Evolutionary conservation across 2,888 invertebrate genomes (phyloP).

Genomic region (Iphiclides podalirius): DNA sequence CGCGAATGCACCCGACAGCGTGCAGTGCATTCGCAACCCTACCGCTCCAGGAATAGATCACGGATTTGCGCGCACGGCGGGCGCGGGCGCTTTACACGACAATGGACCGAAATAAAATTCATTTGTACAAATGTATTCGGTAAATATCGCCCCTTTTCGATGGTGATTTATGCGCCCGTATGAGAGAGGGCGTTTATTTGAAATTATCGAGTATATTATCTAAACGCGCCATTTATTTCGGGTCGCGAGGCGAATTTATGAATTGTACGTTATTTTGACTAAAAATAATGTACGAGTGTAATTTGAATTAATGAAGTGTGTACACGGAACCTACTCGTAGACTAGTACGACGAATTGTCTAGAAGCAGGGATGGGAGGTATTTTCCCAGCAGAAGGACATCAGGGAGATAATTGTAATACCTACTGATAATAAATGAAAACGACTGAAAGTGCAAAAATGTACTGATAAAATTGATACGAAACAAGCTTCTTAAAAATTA

Average conservation of each 20-base stretch:
- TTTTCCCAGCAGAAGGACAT: no score
- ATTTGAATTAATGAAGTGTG: no score
- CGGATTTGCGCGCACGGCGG: constrained; percentile 26
- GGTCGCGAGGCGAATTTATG: not conserved
- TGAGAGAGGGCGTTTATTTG: constrained; percentile 5
- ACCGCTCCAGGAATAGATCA: constrained; percentile 24
- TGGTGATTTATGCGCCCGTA: constrained; percentile 26
- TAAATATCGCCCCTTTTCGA: constrained; percentile 23
- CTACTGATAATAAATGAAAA: no score
- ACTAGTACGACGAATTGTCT: no score
- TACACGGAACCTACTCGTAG: no score
- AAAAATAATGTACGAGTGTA: no score
- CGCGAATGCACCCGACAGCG: constrained; percentile 42
- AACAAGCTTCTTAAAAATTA: no score
- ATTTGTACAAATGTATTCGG: constrained; percentile 34
- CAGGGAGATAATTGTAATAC: no score
- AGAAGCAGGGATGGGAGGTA: no score
- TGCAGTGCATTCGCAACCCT: constrained; percentile 28
- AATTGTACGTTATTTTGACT: no score
- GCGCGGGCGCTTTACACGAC: constrained; percentile 26
- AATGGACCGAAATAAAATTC: constrained; percentile 36
- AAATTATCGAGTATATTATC: constrained; percentile 1
- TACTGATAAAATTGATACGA: no score
- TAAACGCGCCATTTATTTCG: constrained; percentile 10
- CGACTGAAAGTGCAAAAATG: no score